A percentile compares a stretch with the other conserved stretches of the same genome.
Conservation (phyloP, 2,888 invertebrate species). For the Allolobophora icterica region DNA sequence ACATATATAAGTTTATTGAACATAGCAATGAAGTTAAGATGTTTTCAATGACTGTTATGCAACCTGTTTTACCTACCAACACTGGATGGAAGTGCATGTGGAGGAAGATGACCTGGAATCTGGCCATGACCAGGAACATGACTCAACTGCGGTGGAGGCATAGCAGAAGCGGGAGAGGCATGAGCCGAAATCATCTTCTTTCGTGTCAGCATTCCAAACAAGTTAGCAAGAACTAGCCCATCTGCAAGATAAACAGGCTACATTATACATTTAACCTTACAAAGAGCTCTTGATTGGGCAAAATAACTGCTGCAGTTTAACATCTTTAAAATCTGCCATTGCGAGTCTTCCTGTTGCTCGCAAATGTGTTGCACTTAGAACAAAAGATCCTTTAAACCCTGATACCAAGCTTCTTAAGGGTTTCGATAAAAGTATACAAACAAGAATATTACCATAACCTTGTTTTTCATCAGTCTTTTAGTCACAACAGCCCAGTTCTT, state of each 20-base stretch:
- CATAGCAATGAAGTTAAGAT: not conserved
- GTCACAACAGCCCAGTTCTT: too few relatives aligned
- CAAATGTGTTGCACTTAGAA: not conserved
- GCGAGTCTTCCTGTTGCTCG: too few relatives aligned
- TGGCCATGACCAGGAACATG: conserved; percentile 3
- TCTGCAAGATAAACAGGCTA: not conserved
- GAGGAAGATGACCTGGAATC: conserved; percentile 22
- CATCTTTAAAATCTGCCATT: not conserved
- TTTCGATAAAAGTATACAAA: too few relatives aligned
- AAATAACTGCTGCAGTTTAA: not conserved
- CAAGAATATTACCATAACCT: too few relatives aligned
- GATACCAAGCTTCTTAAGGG: too few relatives aligned
- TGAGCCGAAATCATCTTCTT: not conserved
- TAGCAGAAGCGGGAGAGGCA: not conserved
- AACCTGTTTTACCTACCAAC: conserved; percentile 2
- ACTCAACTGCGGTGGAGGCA: not conserved
- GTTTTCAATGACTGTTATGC: not conserved
- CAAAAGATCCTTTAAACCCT: not conserved
- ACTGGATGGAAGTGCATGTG: not conserved
- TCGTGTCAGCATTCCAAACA: conserved; percentile 22
- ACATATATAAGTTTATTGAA: not conserved
- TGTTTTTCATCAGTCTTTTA: too few relatives aligned
- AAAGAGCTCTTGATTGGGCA: not conserved
- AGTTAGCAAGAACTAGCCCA: not conserved
- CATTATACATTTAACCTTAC: not conserved